phyloP scores from a whole-genome alignment of 2,888 invertebrate species.

The Steinernema scapterisci region DNA sequence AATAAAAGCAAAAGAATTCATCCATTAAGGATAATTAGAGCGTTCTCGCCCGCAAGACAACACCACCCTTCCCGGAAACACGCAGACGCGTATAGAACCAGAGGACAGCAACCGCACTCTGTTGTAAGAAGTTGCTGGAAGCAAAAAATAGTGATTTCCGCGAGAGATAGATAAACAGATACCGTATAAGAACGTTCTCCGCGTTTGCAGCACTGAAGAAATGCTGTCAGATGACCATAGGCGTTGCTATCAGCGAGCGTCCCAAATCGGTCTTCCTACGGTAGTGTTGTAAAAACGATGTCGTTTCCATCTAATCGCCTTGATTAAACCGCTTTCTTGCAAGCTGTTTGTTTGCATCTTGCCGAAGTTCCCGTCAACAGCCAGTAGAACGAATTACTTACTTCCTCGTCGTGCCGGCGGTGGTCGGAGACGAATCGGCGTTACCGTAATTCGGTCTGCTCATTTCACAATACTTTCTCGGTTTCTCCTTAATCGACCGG shows the following conservation, averaged over 20 bases:
- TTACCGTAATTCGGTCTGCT: too few relatives aligned
- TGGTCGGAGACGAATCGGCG: too few relatives aligned
- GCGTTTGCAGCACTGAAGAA: slow-evolving; percentile 21
- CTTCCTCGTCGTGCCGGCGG: too few relatives aligned
- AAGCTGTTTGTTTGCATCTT: neutral
- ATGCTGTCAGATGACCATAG: slow-evolving; percentile 32
- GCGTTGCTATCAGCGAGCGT: slow-evolving; percentile 29
- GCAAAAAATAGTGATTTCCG: neutral
- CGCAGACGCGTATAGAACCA: neutral
- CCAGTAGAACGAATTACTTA: too few relatives aligned
- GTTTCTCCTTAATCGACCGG: too few relatives aligned
- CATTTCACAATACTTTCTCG: too few relatives aligned
- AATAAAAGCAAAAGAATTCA: too few relatives aligned
- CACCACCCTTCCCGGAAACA: neutral
- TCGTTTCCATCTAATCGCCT: neutral
- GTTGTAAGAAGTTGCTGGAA: neutral
- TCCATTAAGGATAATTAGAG: neutral
- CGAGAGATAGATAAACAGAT: too few relatives aligned
- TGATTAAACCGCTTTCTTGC: slow-evolving; percentile 16
- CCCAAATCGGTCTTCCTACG: slow-evolving; percentile 13
- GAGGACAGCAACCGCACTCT: neutral
- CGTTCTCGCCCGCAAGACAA: neutral
- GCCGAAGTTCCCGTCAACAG: too few relatives aligned
- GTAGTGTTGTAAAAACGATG: slow-evolving; percentile 25
- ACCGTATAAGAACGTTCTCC: neutral